phyloP scores from a whole-genome alignment of 1,140 invertebrate species.

The Anadara kagoshimensis region DNA sequence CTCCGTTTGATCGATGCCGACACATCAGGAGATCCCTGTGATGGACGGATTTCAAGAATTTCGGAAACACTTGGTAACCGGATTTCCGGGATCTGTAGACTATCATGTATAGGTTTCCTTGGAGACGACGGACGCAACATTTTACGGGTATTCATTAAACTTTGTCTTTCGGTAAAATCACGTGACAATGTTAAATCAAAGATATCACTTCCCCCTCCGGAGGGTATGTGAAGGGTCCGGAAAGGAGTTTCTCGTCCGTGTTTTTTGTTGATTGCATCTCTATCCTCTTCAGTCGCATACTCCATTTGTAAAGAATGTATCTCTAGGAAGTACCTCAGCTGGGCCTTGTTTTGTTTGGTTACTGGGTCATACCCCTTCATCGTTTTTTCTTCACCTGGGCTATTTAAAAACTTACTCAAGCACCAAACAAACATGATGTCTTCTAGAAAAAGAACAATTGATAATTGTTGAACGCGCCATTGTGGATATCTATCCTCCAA shows the following conservation, averaged over 20 bases:
- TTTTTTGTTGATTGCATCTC: conserved; percentile 23
- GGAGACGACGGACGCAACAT: not conserved
- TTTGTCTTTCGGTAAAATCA: not conserved
- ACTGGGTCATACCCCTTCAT: conserved; percentile 30
- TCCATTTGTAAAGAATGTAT: conserved; percentile 36
- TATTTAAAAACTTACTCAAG: conserved; percentile 12
- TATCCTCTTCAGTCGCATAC: conserved; percentile 38
- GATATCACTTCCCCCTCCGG: not conserved
- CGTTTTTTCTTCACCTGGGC: conserved; percentile 17
- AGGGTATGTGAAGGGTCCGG: not conserved
- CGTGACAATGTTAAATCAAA: not conserved
- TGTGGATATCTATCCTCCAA: conserved; percentile 47
- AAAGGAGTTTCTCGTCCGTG: not conserved
- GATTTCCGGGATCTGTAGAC: not conserved
- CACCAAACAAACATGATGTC: conserved; percentile 42
- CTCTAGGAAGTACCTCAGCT: conserved; percentile 24
- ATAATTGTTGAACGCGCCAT: conserved; percentile 53
- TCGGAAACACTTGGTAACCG: not conserved
- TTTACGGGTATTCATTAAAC: not conserved
- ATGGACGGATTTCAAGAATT: not conserved
- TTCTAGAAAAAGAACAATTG: conserved; percentile 56
- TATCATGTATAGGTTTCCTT: not conserved
- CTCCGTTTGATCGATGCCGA: not conserved
- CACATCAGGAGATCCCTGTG: not conserved
- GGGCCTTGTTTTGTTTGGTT: conserved; percentile 30